Evolutionary conservation across 2,888 invertebrate species (phyloP).

Genomic region (Rhorus exstirpatorius): DNA sequence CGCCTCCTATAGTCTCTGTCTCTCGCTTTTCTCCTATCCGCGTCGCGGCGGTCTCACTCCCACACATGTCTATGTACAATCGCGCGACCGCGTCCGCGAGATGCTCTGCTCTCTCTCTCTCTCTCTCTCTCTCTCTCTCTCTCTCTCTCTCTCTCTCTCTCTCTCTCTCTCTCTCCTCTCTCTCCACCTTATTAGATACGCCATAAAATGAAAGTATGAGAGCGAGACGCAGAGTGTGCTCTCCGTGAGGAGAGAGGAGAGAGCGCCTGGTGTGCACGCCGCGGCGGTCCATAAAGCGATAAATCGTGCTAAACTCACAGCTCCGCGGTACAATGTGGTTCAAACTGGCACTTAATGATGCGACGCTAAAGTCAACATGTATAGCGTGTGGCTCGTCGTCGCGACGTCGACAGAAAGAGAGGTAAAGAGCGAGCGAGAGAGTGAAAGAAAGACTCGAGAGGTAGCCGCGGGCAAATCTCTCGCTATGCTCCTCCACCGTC

Average conservation of each 20-base stretch:
- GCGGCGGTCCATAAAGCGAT: slow-evolving; percentile 82
- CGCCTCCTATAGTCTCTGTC: background rate
- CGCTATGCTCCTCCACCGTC: slow-evolving; percentile 42
- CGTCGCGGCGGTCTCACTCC: background rate
- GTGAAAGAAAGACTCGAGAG: slow-evolving; percentile 29
- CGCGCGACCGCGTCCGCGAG: no score
- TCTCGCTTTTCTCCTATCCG: slow-evolving; percentile 32
- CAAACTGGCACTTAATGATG: slow-evolving; percentile 79
- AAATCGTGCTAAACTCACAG: slow-evolving; percentile 81
- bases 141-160: slow-evolving; percentile 1
- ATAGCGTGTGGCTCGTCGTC: slow-evolving; percentile 57
- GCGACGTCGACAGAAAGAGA: slow-evolving; percentile 58
- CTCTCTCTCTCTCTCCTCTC: slow-evolving; percentile 7
- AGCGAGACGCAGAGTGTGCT: slow-evolving; percentile 19
- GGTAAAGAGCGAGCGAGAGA: slow-evolving; percentile 66
- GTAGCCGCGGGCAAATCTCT: slow-evolving; percentile 42
- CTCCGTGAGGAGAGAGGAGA: slow-evolving; percentile 50
- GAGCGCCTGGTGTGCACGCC: slow-evolving; percentile 63
- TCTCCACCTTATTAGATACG: slow-evolving; percentile 67
- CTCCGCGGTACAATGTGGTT: slow-evolving; percentile 73
- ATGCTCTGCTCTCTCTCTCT: background rate
- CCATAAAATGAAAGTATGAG: slow-evolving; percentile 44
- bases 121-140: slow-evolving; percentile 14
- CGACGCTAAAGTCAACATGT: slow-evolving; percentile 71
- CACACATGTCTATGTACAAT: background rate